Conservation (phyloP, 64 coral and sea anemone species). For the Porites australiensis region DNA sequence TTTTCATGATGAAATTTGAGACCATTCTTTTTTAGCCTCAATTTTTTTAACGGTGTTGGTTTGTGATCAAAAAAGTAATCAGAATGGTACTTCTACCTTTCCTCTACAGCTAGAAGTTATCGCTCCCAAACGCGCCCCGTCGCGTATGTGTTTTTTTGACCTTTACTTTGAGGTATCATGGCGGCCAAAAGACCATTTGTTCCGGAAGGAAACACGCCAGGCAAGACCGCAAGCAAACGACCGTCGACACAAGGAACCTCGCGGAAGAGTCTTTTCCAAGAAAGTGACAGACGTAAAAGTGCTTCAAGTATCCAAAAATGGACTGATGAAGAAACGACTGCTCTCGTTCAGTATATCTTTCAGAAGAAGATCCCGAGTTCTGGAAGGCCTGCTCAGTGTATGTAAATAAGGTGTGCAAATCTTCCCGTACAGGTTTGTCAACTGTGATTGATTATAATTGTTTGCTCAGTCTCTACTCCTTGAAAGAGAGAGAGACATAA, state of each 20-base stretch:
- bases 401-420: conserved; percentile 50
- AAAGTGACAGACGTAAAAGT: neutral
- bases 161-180: conserved; percentile 31
- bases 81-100: conserved; percentile 11
- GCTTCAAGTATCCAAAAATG: conserved; percentile 16
- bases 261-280: conserved; percentile 62
- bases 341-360: conserved; percentile 72
- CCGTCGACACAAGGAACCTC: neutral
- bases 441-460: neutral
- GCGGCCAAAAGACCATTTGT: conserved; percentile 33
- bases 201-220: conserved; percentile 57
- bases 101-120: conserved; percentile 29
- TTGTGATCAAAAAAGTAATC: neutral
- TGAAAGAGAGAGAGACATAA: neutral
- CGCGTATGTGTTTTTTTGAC: neutral
- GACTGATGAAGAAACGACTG: conserved; percentile 45
- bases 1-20: conserved; percentile 36
- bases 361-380: conserved; percentile 22
- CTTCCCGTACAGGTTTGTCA: conserved; percentile 56
- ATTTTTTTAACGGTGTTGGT: conserved; percentile 11
- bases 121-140: conserved; percentile 11
- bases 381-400: conserved; percentile 59
- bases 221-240: conserved; percentile 41
- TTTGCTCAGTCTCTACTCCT: neutral
- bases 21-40: conserved; percentile 14